Percentiles rank a stretch among this genome's conserved stretches.
Evolutionary conservation across 2,888 invertebrate genomes (phyloP).

Genomic region (Drosophila histrio): DNA sequence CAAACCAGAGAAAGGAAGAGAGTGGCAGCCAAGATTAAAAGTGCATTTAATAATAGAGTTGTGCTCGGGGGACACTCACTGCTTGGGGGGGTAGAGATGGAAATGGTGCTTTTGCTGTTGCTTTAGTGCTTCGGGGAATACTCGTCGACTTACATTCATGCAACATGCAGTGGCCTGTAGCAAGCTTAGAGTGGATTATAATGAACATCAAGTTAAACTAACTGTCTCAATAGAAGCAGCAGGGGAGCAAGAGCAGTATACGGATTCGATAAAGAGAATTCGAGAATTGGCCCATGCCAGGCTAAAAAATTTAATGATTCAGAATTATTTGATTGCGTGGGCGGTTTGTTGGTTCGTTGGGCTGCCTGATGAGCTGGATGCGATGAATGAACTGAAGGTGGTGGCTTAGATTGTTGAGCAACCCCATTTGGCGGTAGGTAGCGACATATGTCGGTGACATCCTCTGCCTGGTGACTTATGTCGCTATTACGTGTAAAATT

Average conservation of each 20-base stretch:
- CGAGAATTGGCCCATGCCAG: conserved; percentile 35
- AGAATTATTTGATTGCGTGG: conserved; percentile 83
- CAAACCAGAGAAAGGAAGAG: conserved; percentile 10
- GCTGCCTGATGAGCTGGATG: conserved; percentile 20
- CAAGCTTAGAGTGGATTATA: conserved; percentile 73
- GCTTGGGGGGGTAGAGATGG: conserved; percentile 18
- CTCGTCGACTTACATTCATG: conserved; percentile 47
- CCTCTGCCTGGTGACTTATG: conserved; percentile 78
- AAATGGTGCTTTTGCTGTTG: conserved; percentile 21
- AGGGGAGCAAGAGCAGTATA: conserved; percentile 7
- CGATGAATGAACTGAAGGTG: conserved; percentile 14
- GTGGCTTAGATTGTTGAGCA: conserved; percentile 19
- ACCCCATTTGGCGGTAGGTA: conserved; percentile 57
- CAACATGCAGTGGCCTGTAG: conserved; percentile 46
- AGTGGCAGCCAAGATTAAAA: conserved; percentile 80
- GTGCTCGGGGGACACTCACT: conserved; percentile 15
- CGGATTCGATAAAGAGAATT: conserved; percentile 34
- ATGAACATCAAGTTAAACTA: conserved; percentile 78
- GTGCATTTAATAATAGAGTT: conserved; percentile 82
- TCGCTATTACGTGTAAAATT: conserved; percentile 82
- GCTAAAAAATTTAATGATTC: conserved; percentile 78
- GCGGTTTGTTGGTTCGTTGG: conserved; percentile 67
- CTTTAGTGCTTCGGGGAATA: conserved; percentile 72
- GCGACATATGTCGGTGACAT: conserved; percentile 80
- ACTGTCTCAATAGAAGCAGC: conserved; percentile 73